These are phyloP conservation scores for Anguilla rostrata DNA, from an alignment of 2,113 vertebrate genomes.

Conservation along the genomic window DNA sequence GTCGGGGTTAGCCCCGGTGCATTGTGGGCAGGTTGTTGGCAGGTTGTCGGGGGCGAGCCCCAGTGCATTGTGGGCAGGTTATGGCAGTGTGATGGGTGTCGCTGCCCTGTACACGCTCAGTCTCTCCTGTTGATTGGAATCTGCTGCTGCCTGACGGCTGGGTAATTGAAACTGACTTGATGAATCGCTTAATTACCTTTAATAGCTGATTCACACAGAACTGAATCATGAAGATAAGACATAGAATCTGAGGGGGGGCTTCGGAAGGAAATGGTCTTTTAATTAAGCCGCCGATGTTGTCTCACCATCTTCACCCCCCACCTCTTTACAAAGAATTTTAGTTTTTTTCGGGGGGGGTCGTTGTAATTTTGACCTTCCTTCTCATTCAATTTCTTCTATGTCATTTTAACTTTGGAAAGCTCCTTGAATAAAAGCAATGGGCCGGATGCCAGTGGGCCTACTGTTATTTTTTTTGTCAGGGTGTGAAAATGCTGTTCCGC, in stretches of 20 bases:
- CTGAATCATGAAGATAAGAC: constrained; percentile 86
- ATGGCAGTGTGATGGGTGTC: too few relatives aligned
- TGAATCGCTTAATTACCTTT: constrained; percentile 93
- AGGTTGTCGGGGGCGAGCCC: neutral
- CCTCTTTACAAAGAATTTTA: neutral
- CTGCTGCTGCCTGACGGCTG: constrained; percentile 83
- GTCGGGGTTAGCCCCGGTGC: neutral
- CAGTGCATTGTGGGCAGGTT: neutral
- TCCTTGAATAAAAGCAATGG: too few relatives aligned
- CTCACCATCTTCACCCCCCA: constrained; percentile 48
- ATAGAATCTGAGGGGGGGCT: constrained; percentile 69
- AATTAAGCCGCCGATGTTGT: constrained; percentile 63
- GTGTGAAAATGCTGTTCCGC: too few relatives aligned
- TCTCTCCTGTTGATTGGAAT: constrained; percentile 76
- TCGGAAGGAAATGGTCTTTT: constrained; percentile 69
- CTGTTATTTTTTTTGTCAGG: too few relatives aligned
- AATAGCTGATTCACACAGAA: constrained; percentile 85
- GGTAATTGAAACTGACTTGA: constrained; percentile 94
- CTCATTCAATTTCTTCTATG: too few relatives aligned
- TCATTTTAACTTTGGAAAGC: too few relatives aligned
- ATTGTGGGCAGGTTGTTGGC: too few relatives aligned
- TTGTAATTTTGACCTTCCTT: too few relatives aligned
- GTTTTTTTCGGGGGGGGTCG: neutral
- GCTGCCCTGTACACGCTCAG: neutral
- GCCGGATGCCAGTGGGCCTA: too few relatives aligned